Base-by-base conservation (phyloP, 2,113 vertebrate genomes). In the Ochotona curzoniae region DNA sequence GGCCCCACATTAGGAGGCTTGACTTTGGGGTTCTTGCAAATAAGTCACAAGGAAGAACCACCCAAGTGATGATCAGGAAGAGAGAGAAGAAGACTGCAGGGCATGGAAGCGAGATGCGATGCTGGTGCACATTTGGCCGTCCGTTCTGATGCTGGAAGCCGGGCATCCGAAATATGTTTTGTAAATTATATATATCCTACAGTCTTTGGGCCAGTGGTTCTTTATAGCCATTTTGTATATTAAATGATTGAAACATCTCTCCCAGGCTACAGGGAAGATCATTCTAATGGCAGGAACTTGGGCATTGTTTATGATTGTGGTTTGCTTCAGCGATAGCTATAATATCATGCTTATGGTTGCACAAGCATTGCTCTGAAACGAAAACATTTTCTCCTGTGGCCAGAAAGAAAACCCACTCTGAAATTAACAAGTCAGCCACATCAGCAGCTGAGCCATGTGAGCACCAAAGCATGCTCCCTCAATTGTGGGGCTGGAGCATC, bases 241-340 rank as follows among this genome's bases (percentile, higher is more conserved):
- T 94, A 82, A 81, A 61, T 49, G 61, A 38, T 92, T 84, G 83
- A 90, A 94, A 71, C 73, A 87, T 69, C 28, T 83, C 92, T 90
- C 78, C 83, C 73, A 87, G 28, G 71, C 71, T 67, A n/a, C 20
- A 23, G 75, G 54, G 13, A 51, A 87, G 84, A 44, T 80, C 81
- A 87, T 92, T 71, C 61, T 76, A 92, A 70, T 87, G 75, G 54
- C 63, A 78, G 78, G 25, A 83, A 91, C 76, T 54, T 66, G 8
- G 61, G 10, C 92, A 89, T 83, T 92, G 71, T 92, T 90, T 80
- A 87, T 0, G 17, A 81, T 23, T 12, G 28, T 49, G 88, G 54
- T 66, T 67, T 71, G 67, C 74, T 83, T 78, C 66, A 79, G 60
- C 47, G 49, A 47, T 54, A 89, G 61, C 75, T 84, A 10, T 60